These are phyloP conservation scores for Erinaceus europaeus DNA, from an alignment of 2,113 vertebrate genomes.

Conservation along the genomic window DNA sequence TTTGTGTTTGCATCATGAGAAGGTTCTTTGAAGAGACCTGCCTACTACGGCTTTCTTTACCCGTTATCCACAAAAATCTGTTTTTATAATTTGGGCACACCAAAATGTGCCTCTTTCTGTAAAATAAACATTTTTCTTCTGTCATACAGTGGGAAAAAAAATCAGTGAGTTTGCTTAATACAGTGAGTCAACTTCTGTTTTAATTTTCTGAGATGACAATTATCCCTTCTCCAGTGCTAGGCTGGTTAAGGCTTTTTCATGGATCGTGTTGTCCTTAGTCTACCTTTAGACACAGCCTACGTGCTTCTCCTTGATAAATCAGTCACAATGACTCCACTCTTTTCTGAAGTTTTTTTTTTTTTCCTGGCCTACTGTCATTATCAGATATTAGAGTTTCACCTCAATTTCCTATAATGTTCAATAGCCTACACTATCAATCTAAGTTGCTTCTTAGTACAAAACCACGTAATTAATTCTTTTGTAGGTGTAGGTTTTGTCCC, in stretches of 20 bases:
- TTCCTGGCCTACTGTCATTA: not conserved
- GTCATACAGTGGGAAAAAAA: not conserved
- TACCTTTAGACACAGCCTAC: not conserved
- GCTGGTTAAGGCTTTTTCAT: no score
- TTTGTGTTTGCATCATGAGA: not conserved
- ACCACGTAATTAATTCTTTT: not conserved
- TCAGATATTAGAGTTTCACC: not conserved
- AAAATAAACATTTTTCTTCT: not conserved
- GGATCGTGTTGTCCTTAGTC: not conserved
- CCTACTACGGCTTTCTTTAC: not conserved
- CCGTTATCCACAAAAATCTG: not conserved
- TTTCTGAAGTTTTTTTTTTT: not conserved
- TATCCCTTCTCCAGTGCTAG: not conserved
- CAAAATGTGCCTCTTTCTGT: not conserved
- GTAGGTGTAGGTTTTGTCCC: not conserved
- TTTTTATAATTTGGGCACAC: not conserved
- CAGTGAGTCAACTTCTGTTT: not conserved
- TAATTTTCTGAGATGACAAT: not conserved
- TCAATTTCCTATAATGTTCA: not conserved
- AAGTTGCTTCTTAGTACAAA: not conserved
- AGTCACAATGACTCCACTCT: constrained; percentile 1
- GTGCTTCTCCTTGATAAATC: not conserved
- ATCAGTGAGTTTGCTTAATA: not conserved
- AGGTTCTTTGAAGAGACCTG: not conserved
- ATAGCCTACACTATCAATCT: not conserved